A percentile compares a stretch with the other conserved stretches of the same genome.
These are phyloP conservation scores for Cynodonichthys magdalenae DNA, from an alignment of 2,797 vertebrate species.

Conservation along the genomic window DNA sequence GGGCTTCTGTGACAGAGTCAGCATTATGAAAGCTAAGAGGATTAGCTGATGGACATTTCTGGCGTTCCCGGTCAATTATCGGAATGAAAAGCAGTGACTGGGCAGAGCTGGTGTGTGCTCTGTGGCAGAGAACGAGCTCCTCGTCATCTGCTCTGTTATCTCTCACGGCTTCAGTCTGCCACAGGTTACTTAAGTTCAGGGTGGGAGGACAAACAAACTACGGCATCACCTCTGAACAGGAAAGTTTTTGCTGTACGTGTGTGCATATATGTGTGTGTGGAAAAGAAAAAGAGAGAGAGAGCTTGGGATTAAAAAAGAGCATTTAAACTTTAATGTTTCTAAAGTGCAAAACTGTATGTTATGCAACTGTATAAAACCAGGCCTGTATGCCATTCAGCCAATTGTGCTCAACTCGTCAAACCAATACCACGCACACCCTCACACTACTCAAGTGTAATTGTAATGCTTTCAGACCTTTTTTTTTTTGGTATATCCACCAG, in stretches of 20 bases:
- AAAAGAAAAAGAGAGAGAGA: conserved; percentile 16
- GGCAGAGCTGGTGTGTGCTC: conserved; percentile 68
- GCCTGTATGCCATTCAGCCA: conserved; percentile 55
- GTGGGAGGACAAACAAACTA: conserved; percentile 37
- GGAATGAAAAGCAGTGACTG: conserved; percentile 81
- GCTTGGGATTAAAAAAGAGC: conserved; percentile 71
- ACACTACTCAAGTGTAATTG: conserved; percentile 24
- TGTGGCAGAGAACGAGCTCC: conserved; percentile 58
- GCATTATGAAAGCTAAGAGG: conserved; percentile 84
- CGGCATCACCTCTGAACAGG: conserved; percentile 51
- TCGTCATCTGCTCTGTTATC: conserved; percentile 39
- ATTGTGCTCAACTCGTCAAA: conserved; percentile 63
- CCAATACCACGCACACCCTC: conserved; percentile 43
- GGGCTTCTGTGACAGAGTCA: conserved; percentile 82
- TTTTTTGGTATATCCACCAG: not conserved
- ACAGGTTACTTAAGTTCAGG: conserved; percentile 66
- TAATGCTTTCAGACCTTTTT: too few species aligned
- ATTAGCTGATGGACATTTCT: conserved; percentile 85
- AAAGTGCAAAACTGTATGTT: conserved; percentile 79
- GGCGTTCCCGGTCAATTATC: conserved; percentile 81
- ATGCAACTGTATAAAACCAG: conserved; percentile 69
- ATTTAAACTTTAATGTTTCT: conserved; percentile 78
- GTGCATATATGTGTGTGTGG: not conserved
- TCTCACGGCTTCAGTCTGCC: conserved; percentile 52
- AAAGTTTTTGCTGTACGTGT: conserved; percentile 28